These are phyloP conservation scores for Helostoma temminkii DNA, from an alignment of 2,797 vertebrate species.

Conservation along the genomic window DNA sequence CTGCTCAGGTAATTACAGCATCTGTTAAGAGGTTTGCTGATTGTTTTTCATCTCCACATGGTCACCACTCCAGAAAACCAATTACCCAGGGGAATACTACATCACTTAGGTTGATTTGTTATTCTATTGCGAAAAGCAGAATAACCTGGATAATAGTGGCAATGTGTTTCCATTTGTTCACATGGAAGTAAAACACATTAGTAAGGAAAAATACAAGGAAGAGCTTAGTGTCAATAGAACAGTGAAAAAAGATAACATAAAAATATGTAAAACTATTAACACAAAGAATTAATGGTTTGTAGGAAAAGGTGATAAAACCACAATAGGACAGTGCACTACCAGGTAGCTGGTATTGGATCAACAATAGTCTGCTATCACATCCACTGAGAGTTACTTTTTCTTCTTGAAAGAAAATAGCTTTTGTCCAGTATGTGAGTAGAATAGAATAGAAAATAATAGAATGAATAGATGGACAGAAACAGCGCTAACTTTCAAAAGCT, in stretches of 20 bases:
- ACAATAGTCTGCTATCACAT: conserved; percentile 7
- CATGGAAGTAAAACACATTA: conserved; percentile 48
- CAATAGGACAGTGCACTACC: background rate
- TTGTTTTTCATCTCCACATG: conserved; percentile 90
- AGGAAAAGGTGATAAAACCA: conserved; percentile 2
- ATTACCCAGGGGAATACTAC: conserved; percentile 83
- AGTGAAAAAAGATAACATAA: background rate
- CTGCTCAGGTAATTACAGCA: conserved; percentile 88
- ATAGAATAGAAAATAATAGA: too few relatives aligned
- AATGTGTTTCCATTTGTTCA: conserved; percentile 51
- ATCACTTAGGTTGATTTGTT: conserved; percentile 77
- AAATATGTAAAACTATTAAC: conserved; percentile 12
- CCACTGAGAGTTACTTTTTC: background rate
- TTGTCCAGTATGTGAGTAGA: background rate
- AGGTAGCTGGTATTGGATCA: conserved; percentile 6
- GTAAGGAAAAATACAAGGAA: conserved; percentile 20
- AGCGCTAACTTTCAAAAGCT: background rate
- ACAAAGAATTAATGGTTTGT: background rate
- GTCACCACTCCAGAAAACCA: conserved; percentile 87
- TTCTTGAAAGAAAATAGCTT: background rate
- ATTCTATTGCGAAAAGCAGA: conserved; percentile 68
- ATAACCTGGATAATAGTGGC: conserved; percentile 59
- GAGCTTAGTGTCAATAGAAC: conserved; percentile 10
- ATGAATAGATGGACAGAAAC: background rate
- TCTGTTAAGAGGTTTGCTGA: conserved; percentile 86